Evolutionary conservation across 1,140 invertebrate genomes (phyloP).

Genomic region (Ectropis grisescens): DNA sequence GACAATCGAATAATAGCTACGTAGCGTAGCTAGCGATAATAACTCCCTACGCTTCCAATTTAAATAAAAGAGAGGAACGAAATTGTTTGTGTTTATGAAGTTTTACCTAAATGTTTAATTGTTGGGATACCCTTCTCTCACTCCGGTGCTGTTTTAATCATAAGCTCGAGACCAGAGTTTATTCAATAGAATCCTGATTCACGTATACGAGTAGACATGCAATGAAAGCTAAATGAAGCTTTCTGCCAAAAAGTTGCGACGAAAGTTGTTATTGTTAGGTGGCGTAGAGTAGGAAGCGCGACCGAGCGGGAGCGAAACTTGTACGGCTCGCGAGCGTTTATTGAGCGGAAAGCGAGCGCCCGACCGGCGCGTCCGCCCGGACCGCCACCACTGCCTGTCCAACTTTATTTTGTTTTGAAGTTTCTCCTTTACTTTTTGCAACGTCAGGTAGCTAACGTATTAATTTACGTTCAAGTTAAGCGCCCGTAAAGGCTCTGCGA

Average conservation of each 20-base stretch:
- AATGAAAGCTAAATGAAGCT: slow-evolving; percentile 8
- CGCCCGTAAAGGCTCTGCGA: too few species aligned
- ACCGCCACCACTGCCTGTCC: slow-evolving; percentile 3
- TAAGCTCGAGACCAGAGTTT: too few species aligned
- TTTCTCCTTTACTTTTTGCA: slow-evolving; percentile 3
- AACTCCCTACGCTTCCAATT: too few species aligned
- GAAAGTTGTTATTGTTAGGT: slow-evolving; percentile 22
- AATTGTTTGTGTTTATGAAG: too few species aligned
- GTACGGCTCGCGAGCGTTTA: slow-evolving; percentile 16
- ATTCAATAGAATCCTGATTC: too few species aligned
- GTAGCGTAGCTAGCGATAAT: too few species aligned
- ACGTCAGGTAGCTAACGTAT: slow-evolving; percentile 1
- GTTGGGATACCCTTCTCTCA: too few species aligned
- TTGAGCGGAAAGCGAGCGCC: slow-evolving; percentile 22
- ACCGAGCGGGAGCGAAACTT: slow-evolving; percentile 5
- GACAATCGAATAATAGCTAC: too few species aligned
- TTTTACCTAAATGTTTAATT: too few species aligned
- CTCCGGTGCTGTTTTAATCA: too few species aligned
- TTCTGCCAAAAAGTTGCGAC: slow-evolving; percentile 22
- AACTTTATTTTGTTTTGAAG: slow-evolving; percentile 12
- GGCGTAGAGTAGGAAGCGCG: neutral
- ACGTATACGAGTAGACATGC: slow-evolving; percentile 1
- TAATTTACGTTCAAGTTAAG: too few species aligned
- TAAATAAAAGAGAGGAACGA: too few species aligned
- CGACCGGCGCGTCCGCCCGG: neutral